Evolutionary conservation across 1,140 invertebrate species (phyloP).

Genomic region (Nephila pilipes): DNA sequence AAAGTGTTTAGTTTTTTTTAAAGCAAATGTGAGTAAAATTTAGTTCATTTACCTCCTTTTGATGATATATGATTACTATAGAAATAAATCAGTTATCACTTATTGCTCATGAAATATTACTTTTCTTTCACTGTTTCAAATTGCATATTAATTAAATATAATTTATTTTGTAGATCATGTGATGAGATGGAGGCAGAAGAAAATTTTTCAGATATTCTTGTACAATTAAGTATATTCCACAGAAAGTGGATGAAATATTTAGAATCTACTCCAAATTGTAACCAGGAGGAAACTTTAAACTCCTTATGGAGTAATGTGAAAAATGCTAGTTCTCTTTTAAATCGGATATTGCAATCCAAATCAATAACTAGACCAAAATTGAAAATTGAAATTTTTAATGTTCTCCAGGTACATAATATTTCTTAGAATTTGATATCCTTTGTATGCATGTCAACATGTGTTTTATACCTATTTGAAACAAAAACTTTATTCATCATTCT

Average conservation of each 20-base stretch:
- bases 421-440: neutral
- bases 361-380: neutral
- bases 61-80: too few relatives aligned
- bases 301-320: constrained; percentile 44
- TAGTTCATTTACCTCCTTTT: too few relatives aligned
- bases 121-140: neutral
- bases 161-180: neutral
- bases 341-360: constrained; percentile 11
- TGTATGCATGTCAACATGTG: too few relatives aligned
- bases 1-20: too few relatives aligned
- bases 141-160: too few relatives aligned
- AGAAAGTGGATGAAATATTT: constrained; percentile 60
- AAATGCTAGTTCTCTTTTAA: neutral
- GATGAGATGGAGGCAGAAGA: constrained; percentile 35
- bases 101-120: neutral
- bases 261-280: constrained; percentile 43
- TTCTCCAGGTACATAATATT: constrained; percentile 6
- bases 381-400: constrained; percentile 9
- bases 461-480: too few relatives aligned
- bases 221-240: neutral
- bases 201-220: neutral
- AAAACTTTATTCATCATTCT: too few relatives aligned
- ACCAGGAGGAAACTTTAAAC: constrained; percentile 5
- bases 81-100: too few relatives aligned
- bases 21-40: too few relatives aligned